Percentiles rank a stretch among this genome's conserved stretches.
Evolutionary conservation across 2,113 vertebrate species (phyloP).

Genomic region (Pithys albifrons): DNA sequence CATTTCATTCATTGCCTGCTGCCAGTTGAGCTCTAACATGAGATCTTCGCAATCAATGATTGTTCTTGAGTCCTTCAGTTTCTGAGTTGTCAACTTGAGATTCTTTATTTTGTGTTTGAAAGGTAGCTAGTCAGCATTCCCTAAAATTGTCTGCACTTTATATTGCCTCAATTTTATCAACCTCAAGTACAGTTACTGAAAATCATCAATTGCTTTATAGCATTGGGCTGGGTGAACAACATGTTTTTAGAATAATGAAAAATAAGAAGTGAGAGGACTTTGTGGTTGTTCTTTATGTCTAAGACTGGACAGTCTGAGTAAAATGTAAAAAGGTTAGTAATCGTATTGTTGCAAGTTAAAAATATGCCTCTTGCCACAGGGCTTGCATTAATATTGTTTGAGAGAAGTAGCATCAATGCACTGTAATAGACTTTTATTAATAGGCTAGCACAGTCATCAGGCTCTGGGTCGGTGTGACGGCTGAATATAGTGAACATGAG

Average conservation of each 20-base stretch:
- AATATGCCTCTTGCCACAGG: neutral
- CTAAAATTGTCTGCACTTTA: neutral
- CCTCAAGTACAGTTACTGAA: neutral
- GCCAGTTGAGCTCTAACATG: neutral
- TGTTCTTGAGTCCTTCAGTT: neutral
- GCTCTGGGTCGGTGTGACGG: constrained; percentile 26
- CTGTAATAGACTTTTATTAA: constrained; percentile 55
- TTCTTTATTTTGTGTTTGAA: neutral
- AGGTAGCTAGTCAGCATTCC: neutral
- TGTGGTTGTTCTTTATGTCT: neutral
- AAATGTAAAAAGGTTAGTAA: constrained; percentile 3
- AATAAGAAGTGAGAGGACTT: neutral
- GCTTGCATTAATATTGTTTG: constrained; percentile 39
- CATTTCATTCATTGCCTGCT: neutral
- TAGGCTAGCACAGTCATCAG: constrained; percentile 32
- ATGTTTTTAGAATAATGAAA: neutral
- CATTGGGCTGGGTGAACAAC: neutral
- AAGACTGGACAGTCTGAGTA: neutral
- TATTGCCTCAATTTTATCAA: neutral
- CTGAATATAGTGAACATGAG: constrained; percentile 11
- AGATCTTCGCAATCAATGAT: neutral
- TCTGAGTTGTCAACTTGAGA: neutral
- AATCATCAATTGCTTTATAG: neutral
- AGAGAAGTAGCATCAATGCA: constrained; percentile 27
- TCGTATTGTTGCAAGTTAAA: constrained; percentile 26